These are phyloP conservation scores for Bubo scandiacus DNA, from an alignment of 2,113 vertebrate species.

Conservation along the genomic window DNA sequence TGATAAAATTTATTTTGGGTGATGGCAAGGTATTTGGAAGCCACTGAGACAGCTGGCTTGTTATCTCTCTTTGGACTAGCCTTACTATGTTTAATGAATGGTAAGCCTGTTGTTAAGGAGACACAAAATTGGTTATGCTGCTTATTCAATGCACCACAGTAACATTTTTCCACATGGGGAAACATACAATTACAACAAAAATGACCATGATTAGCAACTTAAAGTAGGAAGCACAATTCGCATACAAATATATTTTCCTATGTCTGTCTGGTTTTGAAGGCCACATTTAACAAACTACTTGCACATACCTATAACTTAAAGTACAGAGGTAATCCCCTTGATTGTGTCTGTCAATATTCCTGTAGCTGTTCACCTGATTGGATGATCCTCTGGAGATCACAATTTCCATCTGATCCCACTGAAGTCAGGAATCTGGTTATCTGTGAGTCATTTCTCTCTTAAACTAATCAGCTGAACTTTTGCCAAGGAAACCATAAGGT, in stretches of 20 bases:
- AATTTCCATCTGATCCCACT: not conserved
- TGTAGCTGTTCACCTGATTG: not conserved
- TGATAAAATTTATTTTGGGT: not conserved
- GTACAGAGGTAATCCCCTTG: not conserved
- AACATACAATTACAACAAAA: slow-evolving; percentile 34
- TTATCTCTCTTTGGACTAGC: slow-evolving; percentile 29
- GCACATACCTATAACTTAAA: not conserved
- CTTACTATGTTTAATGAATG: slow-evolving; percentile 34
- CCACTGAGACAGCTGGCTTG: slow-evolving; percentile 21
- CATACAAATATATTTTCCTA: not conserved
- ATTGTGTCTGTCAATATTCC: not conserved
- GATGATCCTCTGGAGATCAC: not conserved
- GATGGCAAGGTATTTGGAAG: slow-evolving; percentile 15
- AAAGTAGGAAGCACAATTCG: not conserved
- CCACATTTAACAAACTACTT: not conserved
- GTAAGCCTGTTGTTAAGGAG: slow-evolving; percentile 7
- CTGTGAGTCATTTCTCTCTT: not conserved
- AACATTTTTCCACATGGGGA: slow-evolving; percentile 15
- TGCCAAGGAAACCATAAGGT: slow-evolving; percentile 12
- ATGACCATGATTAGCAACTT: slow-evolving; percentile 14
- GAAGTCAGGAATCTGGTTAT: not conserved
- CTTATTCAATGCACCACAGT: not conserved
- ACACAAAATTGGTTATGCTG: not conserved
- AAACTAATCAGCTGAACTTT: slow-evolving; percentile 7
- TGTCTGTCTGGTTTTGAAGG: not conserved